phyloP scores from a whole-genome alignment of 2,888 invertebrate species.

The Polyommatus iphigenia region DNA sequence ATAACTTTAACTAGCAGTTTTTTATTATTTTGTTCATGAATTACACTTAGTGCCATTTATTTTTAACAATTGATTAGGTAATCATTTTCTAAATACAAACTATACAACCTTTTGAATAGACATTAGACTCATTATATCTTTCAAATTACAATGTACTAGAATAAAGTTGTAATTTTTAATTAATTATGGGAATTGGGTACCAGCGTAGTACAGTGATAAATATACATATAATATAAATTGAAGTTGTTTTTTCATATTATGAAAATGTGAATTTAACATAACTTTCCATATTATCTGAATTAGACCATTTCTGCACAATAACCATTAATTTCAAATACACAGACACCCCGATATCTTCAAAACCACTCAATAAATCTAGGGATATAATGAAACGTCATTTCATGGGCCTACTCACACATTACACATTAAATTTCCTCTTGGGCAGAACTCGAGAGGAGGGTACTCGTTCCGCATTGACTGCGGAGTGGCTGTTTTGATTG shows the following conservation, averaged over 20 bases:
- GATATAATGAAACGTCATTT: background rate
- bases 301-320: background rate
- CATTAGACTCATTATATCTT: too few species aligned
- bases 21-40: background rate
- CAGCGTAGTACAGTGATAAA: too few species aligned
- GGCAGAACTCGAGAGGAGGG: background rate
- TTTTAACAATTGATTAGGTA: too few species aligned
- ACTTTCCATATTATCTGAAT: background rate
- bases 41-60: too few species aligned
- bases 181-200: too few species aligned
- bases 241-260: too few species aligned
- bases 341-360: background rate
- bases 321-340: background rate
- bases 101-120: too few species aligned
- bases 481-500: constrained; percentile 12
- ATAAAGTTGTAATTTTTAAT: too few species aligned
- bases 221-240: too few species aligned
- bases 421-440: background rate
- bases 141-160: too few species aligned
- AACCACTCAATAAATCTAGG: background rate
- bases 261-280: background rate
- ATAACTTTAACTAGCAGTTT: background rate
- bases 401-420: background rate
- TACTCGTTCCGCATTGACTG: background rate
- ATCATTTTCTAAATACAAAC: too few species aligned